Evolutionary conservation across 2,888 invertebrate genomes (phyloP).

Genomic region (Mimas tiliae): DNA sequence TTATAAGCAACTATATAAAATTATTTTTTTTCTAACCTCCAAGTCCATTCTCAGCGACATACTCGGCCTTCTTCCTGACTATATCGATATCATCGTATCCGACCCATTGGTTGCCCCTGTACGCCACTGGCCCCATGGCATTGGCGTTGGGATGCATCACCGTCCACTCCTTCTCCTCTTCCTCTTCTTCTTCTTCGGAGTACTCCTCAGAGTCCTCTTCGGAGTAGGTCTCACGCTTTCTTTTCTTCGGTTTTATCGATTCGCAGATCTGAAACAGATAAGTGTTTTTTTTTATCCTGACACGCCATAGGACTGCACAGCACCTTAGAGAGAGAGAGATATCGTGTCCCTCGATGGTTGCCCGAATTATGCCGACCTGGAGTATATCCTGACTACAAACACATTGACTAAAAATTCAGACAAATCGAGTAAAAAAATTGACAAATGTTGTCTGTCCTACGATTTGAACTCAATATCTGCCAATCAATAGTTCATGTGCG

Average conservation of each 20-base stretch:
- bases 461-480: too few species aligned
- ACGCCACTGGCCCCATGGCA: slow-evolving; percentile 96
- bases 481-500: too few species aligned
- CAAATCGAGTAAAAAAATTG: too few species aligned
- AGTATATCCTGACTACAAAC: too few species aligned
- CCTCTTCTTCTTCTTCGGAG: slow-evolving; percentile 83
- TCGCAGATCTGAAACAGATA: slow-evolving; percentile 90
- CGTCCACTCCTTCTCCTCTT: slow-evolving; percentile 86
- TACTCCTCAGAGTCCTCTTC: slow-evolving; percentile 65
- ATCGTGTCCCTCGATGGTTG: too few species aligned
- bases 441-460: too few species aligned
- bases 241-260: slow-evolving; percentile 81
- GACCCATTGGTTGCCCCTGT: slow-evolving; percentile 94
- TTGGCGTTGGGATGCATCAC: slow-evolving; percentile 92
- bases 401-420: too few species aligned
- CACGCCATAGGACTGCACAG: too few species aligned
- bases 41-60: slow-evolving; percentile 92
- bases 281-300: neutral
- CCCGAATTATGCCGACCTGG: too few species aligned
- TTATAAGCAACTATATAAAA: too few species aligned
- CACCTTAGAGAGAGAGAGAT: too few species aligned
- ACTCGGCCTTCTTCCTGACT: slow-evolving; percentile 92
- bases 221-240: slow-evolving; percentile 60
- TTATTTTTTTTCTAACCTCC: slow-evolving; percentile 87
- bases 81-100: slow-evolving; percentile 95